Evolutionary conservation across 2,888 invertebrate species (phyloP).

Genomic region (Pilophorus perplexus): DNA sequence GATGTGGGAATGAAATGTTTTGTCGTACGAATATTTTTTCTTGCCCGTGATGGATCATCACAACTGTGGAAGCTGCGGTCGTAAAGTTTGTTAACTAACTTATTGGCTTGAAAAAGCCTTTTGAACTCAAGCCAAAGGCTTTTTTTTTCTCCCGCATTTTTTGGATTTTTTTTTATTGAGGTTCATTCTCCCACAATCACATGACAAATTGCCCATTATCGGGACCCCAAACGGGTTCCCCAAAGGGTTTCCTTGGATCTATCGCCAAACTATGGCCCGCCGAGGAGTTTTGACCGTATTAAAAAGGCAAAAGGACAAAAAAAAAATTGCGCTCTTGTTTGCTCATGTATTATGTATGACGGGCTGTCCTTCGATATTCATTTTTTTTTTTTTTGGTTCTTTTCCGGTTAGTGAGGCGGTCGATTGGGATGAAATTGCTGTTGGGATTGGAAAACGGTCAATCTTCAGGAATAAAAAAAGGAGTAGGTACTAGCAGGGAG

Average conservation of each 20-base stretch:
- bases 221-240: slow-evolving; percentile 1
- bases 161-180: not conserved
- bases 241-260: slow-evolving; percentile 4
- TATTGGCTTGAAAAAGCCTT: too few relatives aligned
- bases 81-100: too few relatives aligned
- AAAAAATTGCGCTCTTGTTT: not conserved
- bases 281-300: not conserved
- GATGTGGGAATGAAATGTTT: too few relatives aligned
- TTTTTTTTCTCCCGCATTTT: not conserved
- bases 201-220: slow-evolving; percentile 14
- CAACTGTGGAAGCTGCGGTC: too few relatives aligned
- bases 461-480: too few relatives aligned
- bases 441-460: too few relatives aligned
- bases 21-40: too few relatives aligned
- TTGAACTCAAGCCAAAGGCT: not conserved
- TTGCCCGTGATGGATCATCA: too few relatives aligned
- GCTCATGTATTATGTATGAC: slow-evolving; percentile 17
- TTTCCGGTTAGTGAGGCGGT: too few relatives aligned
- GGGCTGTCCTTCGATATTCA: slow-evolving; percentile 5
- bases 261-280: slow-evolving; percentile 2
- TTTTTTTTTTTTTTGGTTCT: not conserved
- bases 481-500: too few relatives aligned
- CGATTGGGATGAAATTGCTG: too few relatives aligned
- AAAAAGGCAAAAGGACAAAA: slow-evolving; percentile 1
- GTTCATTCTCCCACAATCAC: slow-evolving; percentile 5